phyloP scores from a whole-genome alignment of 2,888 invertebrate species.

The Lasioglossum oenotherae region DNA sequence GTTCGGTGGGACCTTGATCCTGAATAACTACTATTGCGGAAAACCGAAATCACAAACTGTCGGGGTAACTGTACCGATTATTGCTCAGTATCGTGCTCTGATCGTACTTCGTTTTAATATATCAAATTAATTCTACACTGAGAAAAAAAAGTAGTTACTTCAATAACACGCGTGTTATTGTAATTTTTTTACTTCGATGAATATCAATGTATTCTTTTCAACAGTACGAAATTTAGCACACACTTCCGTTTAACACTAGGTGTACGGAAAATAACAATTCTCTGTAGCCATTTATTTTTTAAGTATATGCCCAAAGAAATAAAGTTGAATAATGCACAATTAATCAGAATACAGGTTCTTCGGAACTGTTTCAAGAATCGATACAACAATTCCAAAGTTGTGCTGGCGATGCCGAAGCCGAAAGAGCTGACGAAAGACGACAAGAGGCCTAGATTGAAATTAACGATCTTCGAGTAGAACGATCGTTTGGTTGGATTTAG shows the following conservation, averaged over 20 bases:
- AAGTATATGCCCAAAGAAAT: too few species aligned
- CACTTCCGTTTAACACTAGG: too few species aligned
- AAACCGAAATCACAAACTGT: background rate
- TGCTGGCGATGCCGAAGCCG: background rate
- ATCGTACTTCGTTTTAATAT: too few species aligned
- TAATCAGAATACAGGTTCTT: background rate
- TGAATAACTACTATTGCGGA: background rate
- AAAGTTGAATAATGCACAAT: too few species aligned
- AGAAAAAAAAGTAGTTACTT: too few species aligned
- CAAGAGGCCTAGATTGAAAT: constrained; percentile 1
- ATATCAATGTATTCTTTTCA: too few species aligned
- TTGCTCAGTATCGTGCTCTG: background rate
- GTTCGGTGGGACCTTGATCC: background rate
- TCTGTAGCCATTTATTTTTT: too few species aligned
- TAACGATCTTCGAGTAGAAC: background rate
- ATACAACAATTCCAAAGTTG: background rate
- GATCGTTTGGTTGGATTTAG: background rate
- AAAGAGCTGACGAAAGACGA: background rate
- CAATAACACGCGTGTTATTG: too few species aligned
- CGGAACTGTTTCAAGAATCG: background rate
- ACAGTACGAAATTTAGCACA: too few species aligned
- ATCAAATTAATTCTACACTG: too few species aligned
- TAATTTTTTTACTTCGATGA: too few species aligned
- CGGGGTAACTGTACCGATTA: background rate
- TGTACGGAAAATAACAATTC: too few species aligned